Percentiles rank a stretch among this genome's conserved stretches.
Evolutionary conservation across 2,797 vertebrate species (phyloP).

Genomic region (Pangasius djambal): DNA sequence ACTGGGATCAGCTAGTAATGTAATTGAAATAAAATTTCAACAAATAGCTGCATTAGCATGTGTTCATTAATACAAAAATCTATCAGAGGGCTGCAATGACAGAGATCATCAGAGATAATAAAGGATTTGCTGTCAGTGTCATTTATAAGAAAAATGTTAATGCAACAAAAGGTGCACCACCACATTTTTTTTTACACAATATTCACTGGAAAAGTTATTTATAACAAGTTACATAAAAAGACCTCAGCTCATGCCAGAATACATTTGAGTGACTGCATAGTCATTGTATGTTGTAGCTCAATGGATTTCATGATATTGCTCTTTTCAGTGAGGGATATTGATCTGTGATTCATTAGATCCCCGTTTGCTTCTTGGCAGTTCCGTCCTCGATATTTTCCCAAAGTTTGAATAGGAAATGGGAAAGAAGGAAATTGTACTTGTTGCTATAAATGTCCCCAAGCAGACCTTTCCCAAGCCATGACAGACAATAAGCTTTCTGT

Average conservation of each 20-base stretch:
- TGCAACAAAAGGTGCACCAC: neutral
- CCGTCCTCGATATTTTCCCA: slow-evolving; percentile 27
- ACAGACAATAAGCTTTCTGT: slow-evolving; percentile 73
- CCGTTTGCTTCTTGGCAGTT: neutral
- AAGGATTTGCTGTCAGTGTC: neutral
- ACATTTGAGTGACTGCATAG: neutral
- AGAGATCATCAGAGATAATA: neutral
- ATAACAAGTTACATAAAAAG: neutral
- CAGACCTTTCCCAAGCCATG: slow-evolving; percentile 74
- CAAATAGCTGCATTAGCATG: too few species aligned
- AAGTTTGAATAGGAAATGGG: slow-evolving; percentile 66
- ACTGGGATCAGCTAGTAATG: neutral
- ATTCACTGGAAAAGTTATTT: neutral
- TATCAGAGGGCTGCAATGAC: too few species aligned
- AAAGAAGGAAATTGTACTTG: slow-evolving; percentile 68
- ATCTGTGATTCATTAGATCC: neutral
- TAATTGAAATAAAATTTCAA: neutral
- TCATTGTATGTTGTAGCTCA: neutral
- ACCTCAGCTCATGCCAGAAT: neutral
- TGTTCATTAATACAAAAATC: too few species aligned
- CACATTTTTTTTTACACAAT: neutral
- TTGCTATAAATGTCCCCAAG: slow-evolving; percentile 75
- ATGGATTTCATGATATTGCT: neutral
- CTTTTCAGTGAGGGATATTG: neutral
- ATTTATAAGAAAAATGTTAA: neutral